Evolutionary conservation across 2,888 invertebrate species (phyloP).

Genomic region (Scotopteryx bipunctaria): DNA sequence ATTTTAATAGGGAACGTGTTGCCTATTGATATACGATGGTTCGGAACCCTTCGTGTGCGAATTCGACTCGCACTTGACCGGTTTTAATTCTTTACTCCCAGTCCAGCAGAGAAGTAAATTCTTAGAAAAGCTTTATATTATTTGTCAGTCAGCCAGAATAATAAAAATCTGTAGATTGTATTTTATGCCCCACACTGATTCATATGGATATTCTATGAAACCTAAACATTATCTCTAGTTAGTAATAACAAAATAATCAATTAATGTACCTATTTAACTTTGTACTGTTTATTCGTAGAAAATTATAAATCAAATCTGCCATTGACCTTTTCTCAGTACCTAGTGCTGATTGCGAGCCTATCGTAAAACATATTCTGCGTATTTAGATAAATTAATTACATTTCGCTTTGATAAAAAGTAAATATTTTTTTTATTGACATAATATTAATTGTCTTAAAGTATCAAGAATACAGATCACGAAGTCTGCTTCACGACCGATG

Average conservation of each 20-base stretch:
- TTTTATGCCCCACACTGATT: neutral
- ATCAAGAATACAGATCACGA: too few relatives aligned
- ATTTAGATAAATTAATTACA: conserved; percentile 7
- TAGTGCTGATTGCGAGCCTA: conserved; percentile 14
- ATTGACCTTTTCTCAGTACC: conserved; percentile 25
- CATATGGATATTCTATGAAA: conserved; percentile 7
- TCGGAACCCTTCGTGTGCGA: too few relatives aligned
- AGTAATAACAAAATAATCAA: conserved; percentile 13
- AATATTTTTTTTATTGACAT: too few relatives aligned
- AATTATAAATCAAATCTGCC: conserved; percentile 18
- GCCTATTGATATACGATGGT: too few relatives aligned
- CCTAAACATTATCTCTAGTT: neutral
- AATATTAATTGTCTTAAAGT: neutral
- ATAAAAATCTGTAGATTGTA: neutral
- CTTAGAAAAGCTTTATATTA: neutral
- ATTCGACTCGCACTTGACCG: too few relatives aligned
- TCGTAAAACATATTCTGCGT: conserved; percentile 7
- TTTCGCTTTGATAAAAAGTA: neutral
- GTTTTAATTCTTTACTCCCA: too few relatives aligned
- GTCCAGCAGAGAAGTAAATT: too few relatives aligned
- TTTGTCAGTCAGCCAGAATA: neutral
- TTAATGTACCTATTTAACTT: neutral
- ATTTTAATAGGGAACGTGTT: too few relatives aligned
- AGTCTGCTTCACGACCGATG: too few relatives aligned
- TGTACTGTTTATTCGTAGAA: neutral